These are phyloP conservation scores for Catagonus wagneri DNA, from an alignment of 2,113 vertebrate species.

Conservation along the genomic window DNA sequence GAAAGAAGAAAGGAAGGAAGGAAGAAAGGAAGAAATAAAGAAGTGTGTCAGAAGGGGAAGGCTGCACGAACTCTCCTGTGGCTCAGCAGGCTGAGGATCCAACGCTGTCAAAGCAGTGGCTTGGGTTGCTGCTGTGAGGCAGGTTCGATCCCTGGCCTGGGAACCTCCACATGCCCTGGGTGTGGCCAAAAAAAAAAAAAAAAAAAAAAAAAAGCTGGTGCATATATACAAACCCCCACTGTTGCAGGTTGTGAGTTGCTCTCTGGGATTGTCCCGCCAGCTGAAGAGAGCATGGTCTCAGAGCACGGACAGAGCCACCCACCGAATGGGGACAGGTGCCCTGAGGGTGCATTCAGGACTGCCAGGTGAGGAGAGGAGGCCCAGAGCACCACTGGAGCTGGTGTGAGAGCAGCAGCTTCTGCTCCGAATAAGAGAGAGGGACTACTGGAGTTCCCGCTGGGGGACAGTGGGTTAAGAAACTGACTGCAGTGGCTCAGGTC, in stretches of 20 bases:
- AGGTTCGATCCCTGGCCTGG: too few species aligned
- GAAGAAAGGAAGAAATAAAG: background rate
- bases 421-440: background rate
- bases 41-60: fast-evolving
- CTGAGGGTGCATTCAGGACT: background rate
- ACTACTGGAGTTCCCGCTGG: too few species aligned
- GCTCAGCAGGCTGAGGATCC: too few species aligned
- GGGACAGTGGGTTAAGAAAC: too few species aligned
- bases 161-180: too few species aligned
- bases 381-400: background rate
- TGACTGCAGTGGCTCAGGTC: too few species aligned
- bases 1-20: too few species aligned
- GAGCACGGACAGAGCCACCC: too few species aligned
- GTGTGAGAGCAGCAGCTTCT: background rate
- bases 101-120: too few species aligned
- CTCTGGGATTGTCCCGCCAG: background rate
- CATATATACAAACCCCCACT: fast-evolving
- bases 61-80: background rate
- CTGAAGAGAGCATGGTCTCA: background rate
- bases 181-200: too few species aligned
- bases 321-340: too few species aligned
- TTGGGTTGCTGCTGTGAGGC: too few species aligned
- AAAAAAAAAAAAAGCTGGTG: background rate
- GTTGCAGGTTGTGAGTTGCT: background rate
- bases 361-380: background rate